A percentile compares a stretch with the other conserved stretches of the same genome.
phyloP scores from a whole-genome alignment of 1,140 invertebrate genomes.

The Hetaerina americana region DNA sequence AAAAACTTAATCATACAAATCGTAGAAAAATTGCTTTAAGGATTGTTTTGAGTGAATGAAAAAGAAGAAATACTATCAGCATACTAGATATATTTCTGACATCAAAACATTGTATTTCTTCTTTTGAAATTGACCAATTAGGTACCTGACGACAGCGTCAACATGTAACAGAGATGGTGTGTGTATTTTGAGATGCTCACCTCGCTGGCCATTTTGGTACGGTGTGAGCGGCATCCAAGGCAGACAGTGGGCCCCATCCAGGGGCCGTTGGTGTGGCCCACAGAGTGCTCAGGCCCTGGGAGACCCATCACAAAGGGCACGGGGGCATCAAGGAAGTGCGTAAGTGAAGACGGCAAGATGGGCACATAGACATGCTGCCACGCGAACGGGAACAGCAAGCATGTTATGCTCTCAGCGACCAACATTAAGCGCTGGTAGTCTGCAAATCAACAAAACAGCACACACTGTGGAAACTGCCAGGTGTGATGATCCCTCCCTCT shows the following conservation, averaged over 20 bases:
- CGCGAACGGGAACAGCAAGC: conserved; percentile 83
- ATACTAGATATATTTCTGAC: no score
- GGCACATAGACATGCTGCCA: conserved; percentile 99
- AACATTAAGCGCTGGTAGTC: conserved; percentile 94
- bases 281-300: conserved; percentile 34
- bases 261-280: conserved; percentile 36
- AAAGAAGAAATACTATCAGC: no score
- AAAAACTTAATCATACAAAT: no score
- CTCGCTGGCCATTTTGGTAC: conserved; percentile 45
- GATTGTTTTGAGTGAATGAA: no score
- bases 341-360: conserved; percentile 85
- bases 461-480: no score
- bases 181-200: conserved; percentile 26
- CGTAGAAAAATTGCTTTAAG: no score
- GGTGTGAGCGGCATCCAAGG: background rate
- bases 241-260: conserved; percentile 16
- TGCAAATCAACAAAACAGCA: no score
- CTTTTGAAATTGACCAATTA: background rate
- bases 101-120: no score
- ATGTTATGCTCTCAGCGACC: conserved; percentile 85
- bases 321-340: conserved; percentile 96
- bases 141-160: background rate
- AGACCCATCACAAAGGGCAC: conserved; percentile 97
- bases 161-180: background rate
- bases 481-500: no score